Evolutionary conservation across 2,888 invertebrate genomes (phyloP).

Genomic region (Polylopha cassiicola): DNA sequence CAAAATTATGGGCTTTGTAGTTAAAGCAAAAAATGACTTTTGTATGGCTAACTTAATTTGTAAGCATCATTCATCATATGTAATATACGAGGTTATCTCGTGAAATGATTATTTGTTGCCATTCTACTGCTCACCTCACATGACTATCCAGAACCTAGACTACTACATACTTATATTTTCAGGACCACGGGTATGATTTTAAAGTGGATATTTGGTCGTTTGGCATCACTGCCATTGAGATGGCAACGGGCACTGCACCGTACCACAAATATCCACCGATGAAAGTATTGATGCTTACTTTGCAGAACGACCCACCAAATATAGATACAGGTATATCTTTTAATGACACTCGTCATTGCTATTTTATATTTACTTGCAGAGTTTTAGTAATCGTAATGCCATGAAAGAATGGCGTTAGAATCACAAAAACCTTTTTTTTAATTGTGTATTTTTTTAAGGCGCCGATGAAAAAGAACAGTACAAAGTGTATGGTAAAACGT

Average conservation of each 20-base stretch:
- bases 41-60: too few species aligned
- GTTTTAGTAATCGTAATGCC: background rate
- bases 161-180: conserved; percentile 22
- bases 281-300: conserved; percentile 98
- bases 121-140: too few species aligned
- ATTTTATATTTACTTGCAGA: background rate
- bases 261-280: conserved; percentile 99
- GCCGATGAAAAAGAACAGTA: conserved; percentile 98
- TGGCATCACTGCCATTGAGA: conserved; percentile 98
- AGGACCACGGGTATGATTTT: conserved; percentile 98
- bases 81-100: too few species aligned
- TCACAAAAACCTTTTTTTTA: background rate
- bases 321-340: conserved; percentile 85
- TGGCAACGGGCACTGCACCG: conserved; percentile 98
- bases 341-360: background rate
- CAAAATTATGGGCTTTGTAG: too few species aligned
- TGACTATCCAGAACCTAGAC: too few species aligned
- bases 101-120: too few species aligned
- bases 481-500: conserved; percentile 97
- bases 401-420: background rate
- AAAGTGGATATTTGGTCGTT: conserved; percentile 91
- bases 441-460: conserved; percentile 49
- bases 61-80: too few species aligned
- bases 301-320: conserved; percentile 98
- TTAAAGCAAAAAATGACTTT: too few species aligned